phyloP scores from a whole-genome alignment of 2,113 vertebrate species.

The Petroica traversi region DNA sequence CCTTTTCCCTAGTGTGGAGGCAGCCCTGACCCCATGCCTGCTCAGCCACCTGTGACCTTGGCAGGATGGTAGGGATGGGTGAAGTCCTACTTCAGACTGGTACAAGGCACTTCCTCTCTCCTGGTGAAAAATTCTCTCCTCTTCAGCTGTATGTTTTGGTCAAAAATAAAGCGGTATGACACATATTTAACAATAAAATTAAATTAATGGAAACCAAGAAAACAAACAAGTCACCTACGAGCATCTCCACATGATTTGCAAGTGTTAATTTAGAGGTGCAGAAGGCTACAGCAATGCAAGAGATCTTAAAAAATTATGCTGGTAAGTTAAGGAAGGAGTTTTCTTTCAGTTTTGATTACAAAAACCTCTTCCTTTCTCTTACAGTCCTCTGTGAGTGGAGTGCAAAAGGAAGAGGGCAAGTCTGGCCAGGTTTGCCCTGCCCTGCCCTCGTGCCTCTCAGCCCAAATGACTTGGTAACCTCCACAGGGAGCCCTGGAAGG shows the following conservation, averaged over 20 bases:
- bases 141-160: background rate
- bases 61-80: background rate
- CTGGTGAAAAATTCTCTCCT: background rate
- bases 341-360: background rate
- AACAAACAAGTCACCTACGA: background rate
- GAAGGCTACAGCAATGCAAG: background rate
- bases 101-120: background rate
- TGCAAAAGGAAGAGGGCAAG: background rate
- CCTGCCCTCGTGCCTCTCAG: background rate
- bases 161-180: background rate
- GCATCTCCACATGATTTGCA: background rate
- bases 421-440: conserved; percentile 25
- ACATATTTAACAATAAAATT: background rate
- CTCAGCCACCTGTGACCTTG: background rate
- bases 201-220: background rate
- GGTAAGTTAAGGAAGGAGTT: background rate
- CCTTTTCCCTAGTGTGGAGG: background rate
- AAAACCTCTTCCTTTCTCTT: background rate
- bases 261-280: background rate
- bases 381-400: background rate
- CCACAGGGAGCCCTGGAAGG: background rate
- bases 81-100: background rate
- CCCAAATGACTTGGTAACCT: background rate
- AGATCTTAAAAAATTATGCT: background rate
- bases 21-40: fast-evolving